Conservation (phyloP, 2,888 invertebrate genomes). For the Rotaria socialis region DNA sequence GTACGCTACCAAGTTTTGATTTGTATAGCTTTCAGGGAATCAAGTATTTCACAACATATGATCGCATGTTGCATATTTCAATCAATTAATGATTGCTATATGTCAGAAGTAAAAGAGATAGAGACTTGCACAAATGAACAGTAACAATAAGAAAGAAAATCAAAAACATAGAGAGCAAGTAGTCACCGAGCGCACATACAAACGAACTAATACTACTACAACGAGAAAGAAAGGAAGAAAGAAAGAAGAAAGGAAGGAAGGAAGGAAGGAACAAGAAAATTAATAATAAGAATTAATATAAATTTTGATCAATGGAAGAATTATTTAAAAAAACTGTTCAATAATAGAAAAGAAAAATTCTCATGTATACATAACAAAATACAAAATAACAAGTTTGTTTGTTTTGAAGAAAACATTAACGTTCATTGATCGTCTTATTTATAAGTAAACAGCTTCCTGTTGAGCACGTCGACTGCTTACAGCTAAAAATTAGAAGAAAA, state of each 20-base stretch:
- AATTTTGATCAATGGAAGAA: slow-evolving; percentile 29
- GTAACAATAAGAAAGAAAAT: background rate
- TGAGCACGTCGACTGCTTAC: background rate
- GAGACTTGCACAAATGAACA: background rate
- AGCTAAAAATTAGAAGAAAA: background rate
- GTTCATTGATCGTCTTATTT: background rate
- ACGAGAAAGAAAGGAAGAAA: background rate
- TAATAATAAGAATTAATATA: background rate
- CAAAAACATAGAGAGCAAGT: background rate
- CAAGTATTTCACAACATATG: background rate
- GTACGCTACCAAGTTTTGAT: background rate
- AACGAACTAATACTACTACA: slow-evolving; percentile 13
- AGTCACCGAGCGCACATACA: slow-evolving; percentile 29
- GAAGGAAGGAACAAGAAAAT: background rate
- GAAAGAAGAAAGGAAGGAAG: background rate
- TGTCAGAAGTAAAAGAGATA: slow-evolving; percentile 8
- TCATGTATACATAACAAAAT: slow-evolving; percentile 29
- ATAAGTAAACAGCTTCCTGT: slow-evolving; percentile 10
- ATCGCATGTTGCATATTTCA: slow-evolving; percentile 1
- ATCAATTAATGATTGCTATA: slow-evolving; percentile 25
- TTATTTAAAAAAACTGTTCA: background rate
- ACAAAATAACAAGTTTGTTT: slow-evolving; percentile 16
- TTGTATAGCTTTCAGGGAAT: background rate
- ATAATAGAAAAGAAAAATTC: background rate
- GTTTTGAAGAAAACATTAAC: background rate